Conservation (phyloP, 2,797 vertebrate genomes). For the Rhinogobio ventralis region DNA sequence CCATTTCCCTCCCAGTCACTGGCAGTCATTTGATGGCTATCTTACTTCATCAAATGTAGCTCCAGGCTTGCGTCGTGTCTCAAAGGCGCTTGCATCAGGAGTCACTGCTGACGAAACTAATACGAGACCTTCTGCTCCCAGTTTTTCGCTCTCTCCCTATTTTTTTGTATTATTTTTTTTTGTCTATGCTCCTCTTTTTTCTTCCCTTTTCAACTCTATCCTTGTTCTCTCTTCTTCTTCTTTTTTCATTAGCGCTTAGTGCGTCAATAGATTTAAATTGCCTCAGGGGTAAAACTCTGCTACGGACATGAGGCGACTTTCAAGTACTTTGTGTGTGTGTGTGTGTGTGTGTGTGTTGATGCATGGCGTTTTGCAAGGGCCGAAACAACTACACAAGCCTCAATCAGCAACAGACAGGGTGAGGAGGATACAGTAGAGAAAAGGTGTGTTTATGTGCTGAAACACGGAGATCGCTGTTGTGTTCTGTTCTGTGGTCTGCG, state of each 20-base stretch:
- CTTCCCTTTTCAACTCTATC: background rate
- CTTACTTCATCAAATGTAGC: constrained; percentile 63
- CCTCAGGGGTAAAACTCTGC: constrained; percentile 55
- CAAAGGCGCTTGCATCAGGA: constrained; percentile 57
- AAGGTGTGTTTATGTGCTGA: constrained; percentile 11
- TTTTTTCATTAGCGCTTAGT: constrained; percentile 59
- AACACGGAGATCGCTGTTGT: constrained; percentile 38
- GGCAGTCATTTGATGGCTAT: constrained; percentile 68
- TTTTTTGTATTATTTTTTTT: background rate
- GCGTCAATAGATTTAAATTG: constrained; percentile 58
- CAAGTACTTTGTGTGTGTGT: constrained; percentile 40
- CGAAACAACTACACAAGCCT: constrained; percentile 31
- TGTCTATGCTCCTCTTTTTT: background rate
- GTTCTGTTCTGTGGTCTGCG: constrained; percentile 52
- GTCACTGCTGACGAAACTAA: constrained; percentile 37
- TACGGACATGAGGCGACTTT: constrained; percentile 49
- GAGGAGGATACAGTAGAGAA: constrained; percentile 13
- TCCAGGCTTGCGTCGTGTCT: constrained; percentile 53
- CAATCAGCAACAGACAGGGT: constrained; percentile 1
- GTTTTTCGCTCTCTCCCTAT: constrained; percentile 23
- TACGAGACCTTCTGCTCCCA: constrained; percentile 26
- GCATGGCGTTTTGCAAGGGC: constrained; percentile 34
- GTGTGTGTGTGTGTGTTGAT: constrained; percentile 36
- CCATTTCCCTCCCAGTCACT: constrained; percentile 64
- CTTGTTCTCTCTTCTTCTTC: background rate